A percentile compares a stretch with the other conserved stretches of the same genome.
Evolutionary conservation across 2,113 vertebrate genomes (phyloP).

Genomic region (Ariopsis seemanni): DNA sequence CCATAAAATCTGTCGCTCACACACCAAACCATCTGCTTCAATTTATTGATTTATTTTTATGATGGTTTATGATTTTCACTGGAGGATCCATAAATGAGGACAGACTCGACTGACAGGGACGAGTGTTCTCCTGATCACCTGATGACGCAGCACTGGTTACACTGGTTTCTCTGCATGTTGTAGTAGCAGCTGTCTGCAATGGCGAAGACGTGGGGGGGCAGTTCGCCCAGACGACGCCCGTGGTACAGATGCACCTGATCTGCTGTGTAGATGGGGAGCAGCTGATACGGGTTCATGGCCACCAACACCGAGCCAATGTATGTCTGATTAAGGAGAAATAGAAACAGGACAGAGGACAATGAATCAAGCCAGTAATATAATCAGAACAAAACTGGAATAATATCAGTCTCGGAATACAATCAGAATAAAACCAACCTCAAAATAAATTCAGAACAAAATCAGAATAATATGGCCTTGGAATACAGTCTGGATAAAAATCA

Average conservation of each 20-base stretch:
- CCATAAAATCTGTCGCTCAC: not conserved
- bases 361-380: not conserved
- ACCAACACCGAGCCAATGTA: constrained; percentile 91
- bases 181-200: constrained; percentile 86
- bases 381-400: not conserved
- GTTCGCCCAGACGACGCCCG: constrained; percentile 78
- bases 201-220: constrained; percentile 89
- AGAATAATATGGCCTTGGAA: not conserved
- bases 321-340: constrained; percentile 69
- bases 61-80: not conserved
- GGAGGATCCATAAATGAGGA: not conserved
- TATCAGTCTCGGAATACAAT: not conserved
- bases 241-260: constrained; percentile 84
- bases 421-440: not conserved
- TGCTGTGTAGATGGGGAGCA: constrained; percentile 80
- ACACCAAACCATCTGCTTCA: not conserved
- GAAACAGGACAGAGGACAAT: not conserved
- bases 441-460: not conserved
- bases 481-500: not conserved
- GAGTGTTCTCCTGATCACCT: constrained; percentile 71
- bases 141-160: constrained; percentile 91
- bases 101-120: not conserved
- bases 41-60: not conserved
- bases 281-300: constrained; percentile 89
- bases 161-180: constrained; percentile 80